phyloP scores from a whole-genome alignment of 2,888 invertebrate genomes.

The Phyto melanocephala region DNA sequence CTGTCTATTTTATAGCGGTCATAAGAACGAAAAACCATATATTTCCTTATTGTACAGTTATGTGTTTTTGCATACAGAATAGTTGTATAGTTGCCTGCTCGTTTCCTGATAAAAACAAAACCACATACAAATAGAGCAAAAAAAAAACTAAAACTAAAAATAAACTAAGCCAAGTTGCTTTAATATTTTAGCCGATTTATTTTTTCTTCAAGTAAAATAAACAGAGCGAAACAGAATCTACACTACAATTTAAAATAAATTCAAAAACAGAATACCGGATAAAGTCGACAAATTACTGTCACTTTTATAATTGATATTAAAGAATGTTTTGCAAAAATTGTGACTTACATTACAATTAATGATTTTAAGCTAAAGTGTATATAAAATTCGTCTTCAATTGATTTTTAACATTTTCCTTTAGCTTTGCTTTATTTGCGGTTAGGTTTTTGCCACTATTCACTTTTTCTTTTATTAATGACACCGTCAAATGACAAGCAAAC shows the following conservation, averaged over 20 bases:
- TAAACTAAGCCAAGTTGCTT: not conserved
- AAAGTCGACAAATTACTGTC: not conserved
- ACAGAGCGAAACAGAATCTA: not conserved
- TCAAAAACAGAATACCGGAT: not conserved
- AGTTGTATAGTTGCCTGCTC: conserved; percentile 1
- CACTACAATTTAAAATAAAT: not conserved
- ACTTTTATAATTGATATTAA: not conserved
- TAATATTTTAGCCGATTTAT: not conserved
- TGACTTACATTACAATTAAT: not conserved
- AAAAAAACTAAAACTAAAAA: not conserved
- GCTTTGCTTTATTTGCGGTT: conserved; percentile 9
- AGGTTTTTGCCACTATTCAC: not conserved
- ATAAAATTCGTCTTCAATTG: not conserved
- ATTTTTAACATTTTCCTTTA: not conserved
- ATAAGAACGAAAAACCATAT: no score
- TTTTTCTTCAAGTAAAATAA: not conserved
- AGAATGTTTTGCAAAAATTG: not conserved
- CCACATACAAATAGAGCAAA: not conserved
- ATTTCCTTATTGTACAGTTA: not conserved
- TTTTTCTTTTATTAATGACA: not conserved
- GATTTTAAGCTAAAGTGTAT: not conserved
- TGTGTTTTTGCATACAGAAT: not conserved
- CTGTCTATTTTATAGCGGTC: no score
- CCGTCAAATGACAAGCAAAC: conserved; percentile 31
- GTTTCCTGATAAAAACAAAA: conserved; percentile 18